Conservation (phyloP, 92 coral and sea anemone genomes). For the Pocillopora grandis region DNA sequence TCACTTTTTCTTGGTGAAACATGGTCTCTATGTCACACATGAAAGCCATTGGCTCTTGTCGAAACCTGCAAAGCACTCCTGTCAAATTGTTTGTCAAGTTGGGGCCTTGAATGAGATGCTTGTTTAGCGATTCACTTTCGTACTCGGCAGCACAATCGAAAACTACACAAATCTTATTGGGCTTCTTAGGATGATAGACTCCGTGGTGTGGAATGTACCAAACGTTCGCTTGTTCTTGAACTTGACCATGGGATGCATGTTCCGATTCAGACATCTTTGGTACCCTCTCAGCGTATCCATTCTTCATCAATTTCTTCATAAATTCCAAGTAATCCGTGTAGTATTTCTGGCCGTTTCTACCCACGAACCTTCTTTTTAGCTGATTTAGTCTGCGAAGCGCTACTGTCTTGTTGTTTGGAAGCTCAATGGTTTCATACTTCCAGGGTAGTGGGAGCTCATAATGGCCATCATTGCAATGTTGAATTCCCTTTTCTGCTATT, state of each 20-base stretch:
- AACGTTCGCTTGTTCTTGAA: not conserved
- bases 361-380: constrained; percentile 20
- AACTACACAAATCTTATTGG: too few relatives aligned
- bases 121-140: constrained; percentile 1
- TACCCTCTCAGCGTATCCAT: constrained; percentile 31
- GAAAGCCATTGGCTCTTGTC: too few relatives aligned
- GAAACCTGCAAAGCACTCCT: too few relatives aligned
- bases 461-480: constrained; percentile 48
- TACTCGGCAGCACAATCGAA: constrained; percentile 26
- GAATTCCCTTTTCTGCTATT: constrained; percentile 38
- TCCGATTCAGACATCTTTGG: not conserved
- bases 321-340: constrained; percentile 48
- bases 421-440: constrained; percentile 20
- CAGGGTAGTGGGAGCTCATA: constrained; percentile 53
- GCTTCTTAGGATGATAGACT: too few relatives aligned
- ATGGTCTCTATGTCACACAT: too few relatives aligned
- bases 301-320: constrained; percentile 49
- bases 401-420: constrained; percentile 41
- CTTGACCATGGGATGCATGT: not conserved
- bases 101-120: too few relatives aligned
- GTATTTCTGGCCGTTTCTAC: constrained; percentile 2
- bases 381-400: constrained; percentile 42
- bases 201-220: constrained; percentile 65
- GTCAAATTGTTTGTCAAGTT: too few relatives aligned
- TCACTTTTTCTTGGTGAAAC: too few relatives aligned